phyloP scores from a whole-genome alignment of 2,113 vertebrate genomes.

The Lophotis ruficrista region DNA sequence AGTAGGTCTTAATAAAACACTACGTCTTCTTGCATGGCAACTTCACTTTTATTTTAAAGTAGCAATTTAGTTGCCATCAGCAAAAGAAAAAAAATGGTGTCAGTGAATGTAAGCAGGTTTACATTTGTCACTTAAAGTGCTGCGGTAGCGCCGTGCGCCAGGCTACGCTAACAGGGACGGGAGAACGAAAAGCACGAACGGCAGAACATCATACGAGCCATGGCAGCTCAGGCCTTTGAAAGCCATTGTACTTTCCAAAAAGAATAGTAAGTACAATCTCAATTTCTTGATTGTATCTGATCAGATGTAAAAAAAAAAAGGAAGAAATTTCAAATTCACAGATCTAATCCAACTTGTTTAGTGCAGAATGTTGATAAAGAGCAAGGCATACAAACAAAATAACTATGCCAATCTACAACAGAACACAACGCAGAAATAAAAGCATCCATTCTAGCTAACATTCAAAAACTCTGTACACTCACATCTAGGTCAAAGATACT shows the following conservation, averaged over 20 bases:
- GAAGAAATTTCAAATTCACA: not conserved
- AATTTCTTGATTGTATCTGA: not conserved
- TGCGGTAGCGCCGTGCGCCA: accelerated
- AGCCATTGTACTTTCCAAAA: not conserved
- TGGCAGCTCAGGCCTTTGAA: not conserved
- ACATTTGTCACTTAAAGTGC: not conserved
- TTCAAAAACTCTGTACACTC: not conserved
- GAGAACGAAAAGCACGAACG: not conserved
- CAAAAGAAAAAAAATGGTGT: not conserved
- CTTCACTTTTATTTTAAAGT: not conserved
- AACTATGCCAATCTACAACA: not conserved
- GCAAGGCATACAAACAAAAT: not conserved
- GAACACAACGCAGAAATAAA: not conserved
- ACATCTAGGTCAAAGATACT: not conserved
- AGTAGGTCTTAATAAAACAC: not conserved
- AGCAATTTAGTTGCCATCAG: not conserved
- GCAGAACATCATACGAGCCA: accelerated
- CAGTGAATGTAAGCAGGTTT: not conserved
- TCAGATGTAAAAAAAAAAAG: not conserved
- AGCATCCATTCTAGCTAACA: not conserved
- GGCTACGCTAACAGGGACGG: not conserved
- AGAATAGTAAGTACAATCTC: not conserved
- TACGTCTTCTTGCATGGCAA: not conserved
- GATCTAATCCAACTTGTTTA: not conserved
- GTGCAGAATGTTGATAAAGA: not conserved